Base-by-base conservation (phyloP, 23 tunicate genomes). In the Clavelina lepadiformis region DNA sequence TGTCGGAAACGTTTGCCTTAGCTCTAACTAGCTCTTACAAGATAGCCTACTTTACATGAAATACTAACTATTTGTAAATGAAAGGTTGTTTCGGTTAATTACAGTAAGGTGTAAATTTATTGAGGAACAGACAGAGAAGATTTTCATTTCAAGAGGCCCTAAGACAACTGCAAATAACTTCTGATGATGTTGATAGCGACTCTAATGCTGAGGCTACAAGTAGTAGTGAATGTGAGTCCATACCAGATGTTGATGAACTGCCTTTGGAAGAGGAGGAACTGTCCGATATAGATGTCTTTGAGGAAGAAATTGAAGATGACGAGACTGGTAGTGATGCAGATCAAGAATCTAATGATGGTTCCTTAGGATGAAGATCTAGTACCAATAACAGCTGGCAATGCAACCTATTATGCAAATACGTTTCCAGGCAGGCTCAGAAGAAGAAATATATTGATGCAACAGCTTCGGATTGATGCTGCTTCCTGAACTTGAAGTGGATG, bases 341-440 rank as follows among this genome's bases (percentile, higher is more conserved):
- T 53, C 59, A 53, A 53, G 59, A 53, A 53, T n/a, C 22, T 53
- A 53, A 53, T 53, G 22, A 13, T n/a, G 15, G 23, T 6, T n/a
- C 7, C 15, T n/a, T n/a, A 13, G 21, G 22, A 53, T n/a, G 23
- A 27, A 59, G n/a, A 59, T 59, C 36, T 28, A 29, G 65, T 28
- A 59, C 35, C 35, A 26, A 59, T 59, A 59, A 59, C 65, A 11
- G 65, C 65, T 59, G 65, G 65, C 7, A 59, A n/a, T 8, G 59
- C 21, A 53, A 19, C 59, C 29, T 59, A 59, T 59, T 59, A 59
- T 59, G 65, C 65, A 59, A 59, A 59, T 29, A 11, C 11, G 8
- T 59, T 24, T 59, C 65, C 65, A 59, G 36, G 35, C 35, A 53
- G 59, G 59, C 59, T 53, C 59, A 53, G 24, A 53, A 53, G 24